Evolutionary conservation across 2,113 vertebrate genomes (phyloP).

Genomic region (Silurus meridionalis): DNA sequence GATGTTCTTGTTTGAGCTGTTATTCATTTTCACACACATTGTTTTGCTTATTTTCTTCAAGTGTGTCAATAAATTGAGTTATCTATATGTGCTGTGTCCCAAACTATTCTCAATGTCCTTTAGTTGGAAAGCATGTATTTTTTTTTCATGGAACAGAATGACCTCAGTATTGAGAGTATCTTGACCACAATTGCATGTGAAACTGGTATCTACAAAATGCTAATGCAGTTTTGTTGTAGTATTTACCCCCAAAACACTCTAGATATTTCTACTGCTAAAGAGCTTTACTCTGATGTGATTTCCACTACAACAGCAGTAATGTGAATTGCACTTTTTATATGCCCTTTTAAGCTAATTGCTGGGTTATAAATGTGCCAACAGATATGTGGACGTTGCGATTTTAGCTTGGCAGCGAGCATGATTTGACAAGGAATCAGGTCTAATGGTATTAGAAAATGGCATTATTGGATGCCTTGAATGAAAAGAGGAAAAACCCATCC

Average conservation of each 20-base stretch:
- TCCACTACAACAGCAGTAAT: conserved; percentile 40
- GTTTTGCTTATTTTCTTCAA: background rate
- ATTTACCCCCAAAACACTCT: conserved; percentile 8
- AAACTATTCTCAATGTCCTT: background rate
- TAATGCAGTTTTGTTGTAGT: conserved; percentile 7
- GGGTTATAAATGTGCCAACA: conserved; percentile 60
- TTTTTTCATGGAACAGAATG: conserved; percentile 57
- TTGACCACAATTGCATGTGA: background rate
- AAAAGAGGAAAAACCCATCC: background rate
- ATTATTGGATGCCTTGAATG: conserved; percentile 6
- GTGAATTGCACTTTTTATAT: conserved; percentile 60
- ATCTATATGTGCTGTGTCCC: background rate
- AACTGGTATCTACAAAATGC: background rate
- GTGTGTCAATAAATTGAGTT: background rate
- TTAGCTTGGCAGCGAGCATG: conserved; percentile 46
- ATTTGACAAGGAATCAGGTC: conserved; percentile 33
- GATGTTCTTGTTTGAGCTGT: background rate
- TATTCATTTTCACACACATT: background rate
- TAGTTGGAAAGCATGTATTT: conserved; percentile 40
- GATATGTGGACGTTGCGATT: conserved; percentile 52
- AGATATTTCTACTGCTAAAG: background rate
- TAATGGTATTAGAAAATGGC: conserved; percentile 38
- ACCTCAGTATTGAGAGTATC: conserved; percentile 49
- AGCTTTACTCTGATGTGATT: conserved; percentile 30
- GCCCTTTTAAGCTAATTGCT: conserved; percentile 68